Base-by-base conservation (phyloP, 2,888 invertebrate species). In the Peribatodes rhomboidaria region DNA sequence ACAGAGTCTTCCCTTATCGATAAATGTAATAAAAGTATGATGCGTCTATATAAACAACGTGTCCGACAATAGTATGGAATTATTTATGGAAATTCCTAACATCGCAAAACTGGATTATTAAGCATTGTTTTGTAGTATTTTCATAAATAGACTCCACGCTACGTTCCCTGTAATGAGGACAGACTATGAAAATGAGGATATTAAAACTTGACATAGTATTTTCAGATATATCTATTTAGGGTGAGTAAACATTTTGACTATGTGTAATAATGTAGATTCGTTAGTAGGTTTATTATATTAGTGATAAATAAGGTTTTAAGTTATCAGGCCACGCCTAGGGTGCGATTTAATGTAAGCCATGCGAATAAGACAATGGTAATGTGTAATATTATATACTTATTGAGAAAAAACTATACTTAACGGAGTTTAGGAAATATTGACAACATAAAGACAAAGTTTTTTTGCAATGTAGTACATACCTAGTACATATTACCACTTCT, bases 81-180 rank as follows among this genome's bases (percentile, higher is more conserved):
- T 31, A 59, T 42, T 42, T 52, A 33, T 33, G n/a, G 50, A 35
- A 35, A 50, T 33, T 18, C 33, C 13, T 49, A 31, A 10, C 11
- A 50, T 6, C 11, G 18, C 50, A 4, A 18, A 11, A 42, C 11
- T 14, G 20, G 14, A 47, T 47, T 22, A 47, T 27, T 14, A 31
- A 47, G 8, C 10, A 33, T 14, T 31, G 31, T 18, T 8, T 49
- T 41, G 49, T 27, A 59, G 35, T 35, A 59, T 52, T 52, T 52
- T 14, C 42, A 44, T 27, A 50, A 50, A 33, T 59, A 42, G 31
- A 22, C 1, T 50, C 8, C 35, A 56, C 22, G 27, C 20, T 44
- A 59, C 10, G 16, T 59, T 59, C 42, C 50, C 35, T 52, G 52
- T 60, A 60, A 33, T 20, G 33, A 41, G 58, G 58, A 58, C 35